Base-by-base conservation (phyloP, 2,888 invertebrate species). In the Neelides folsomi region DNA sequence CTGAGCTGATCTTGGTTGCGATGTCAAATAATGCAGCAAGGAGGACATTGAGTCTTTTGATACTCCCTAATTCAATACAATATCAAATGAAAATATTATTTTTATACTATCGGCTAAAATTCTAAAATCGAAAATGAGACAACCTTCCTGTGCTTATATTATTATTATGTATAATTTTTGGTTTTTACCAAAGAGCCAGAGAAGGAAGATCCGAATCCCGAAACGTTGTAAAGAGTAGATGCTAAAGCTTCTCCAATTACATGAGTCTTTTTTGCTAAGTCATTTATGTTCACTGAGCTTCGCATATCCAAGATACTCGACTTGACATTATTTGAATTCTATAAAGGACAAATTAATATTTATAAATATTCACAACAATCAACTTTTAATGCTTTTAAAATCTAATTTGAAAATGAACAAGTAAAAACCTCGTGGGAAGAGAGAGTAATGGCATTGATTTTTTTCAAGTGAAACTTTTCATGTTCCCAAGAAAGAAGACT, bases 401-500 rank as follows among this genome's bases (percentile, higher is more conserved):
- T 45, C n/a, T 37, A 12, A 10, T 44, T 18, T n/a, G 8, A 44
- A 47, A 47, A 12, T 38, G 47, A 9, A 18, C 10, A 13, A 8
- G 43, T 10, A 34, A 50, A 34, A 16, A 60, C 57, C 36, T 53
- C 53, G 8, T 56, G 49, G 1, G 61, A 59, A 9, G 63, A 59
- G 8, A 60, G 45, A 8, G 64, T 61, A 20, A 64, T 43, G 1
- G 61, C 59, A 46, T 60, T 64, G 20, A 63, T 62, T 58, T 93
- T 76, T 59, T 88, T 78, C 64, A 97, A 89, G 69, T 92, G 93
- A 72, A 86, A 97, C 60, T 90, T 75, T 71, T 98, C 97, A 68
- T 98, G 97, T 67, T 95, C 94, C 97, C 97, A 98, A 0, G 92
- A 86, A 27, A 94, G 71, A 51, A 82, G 77, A 62, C 88, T 86